Base-by-base conservation (phyloP, 2,797 vertebrate species). In the Taeniopygia guttata region DNA sequence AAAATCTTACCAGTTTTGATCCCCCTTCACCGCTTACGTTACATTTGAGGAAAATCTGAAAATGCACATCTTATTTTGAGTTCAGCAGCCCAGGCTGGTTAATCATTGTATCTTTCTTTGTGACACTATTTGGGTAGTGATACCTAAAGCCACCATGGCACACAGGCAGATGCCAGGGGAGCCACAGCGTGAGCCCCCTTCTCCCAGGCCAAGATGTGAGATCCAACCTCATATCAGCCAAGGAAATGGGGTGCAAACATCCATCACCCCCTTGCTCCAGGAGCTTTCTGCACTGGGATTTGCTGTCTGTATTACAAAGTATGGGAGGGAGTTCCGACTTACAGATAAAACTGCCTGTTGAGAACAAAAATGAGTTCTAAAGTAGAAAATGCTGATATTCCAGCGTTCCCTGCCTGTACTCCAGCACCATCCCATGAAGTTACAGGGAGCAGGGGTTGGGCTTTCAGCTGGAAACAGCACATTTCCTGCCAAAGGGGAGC, bases 321-420 rank as follows among this genome's bases (percentile, higher is more conserved):
- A 54, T 0, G 1, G 30, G 29, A 76, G 7, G 14, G 13, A 56
- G 13, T n/a, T 56, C 76, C 0, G 0, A 38, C 19, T 56, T 25
- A 36, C 0, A 0, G 52, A 62, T 59, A 89, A 89, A 84, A 73
- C 16, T 8, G 2, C 17, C 75, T 27, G 19, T 51, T 76, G 42
- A 45, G 42, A 45, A 78, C 58, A 94, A 76, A 91, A 90, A 5
- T 3, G 11, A 48, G 49, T n/a, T 87, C 29, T 70, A 32, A 83
- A 63, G 27, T 4, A 64, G 60, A n/a, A 93, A 77, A 38, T 9
- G 17, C 19, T 79, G 72, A 3, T 40, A 62, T 48, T 56, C 38
- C 82, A 72, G 2, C 32, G 68, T 18, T 74, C 52, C 77, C 88
- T 91, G 80, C 40, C 45, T 59, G 78, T 12, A 34, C 32, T 76